These are phyloP conservation scores for Cynoglossus semilaevis DNA, from an alignment of 2,113 vertebrate genomes.

Conservation along the genomic window DNA sequence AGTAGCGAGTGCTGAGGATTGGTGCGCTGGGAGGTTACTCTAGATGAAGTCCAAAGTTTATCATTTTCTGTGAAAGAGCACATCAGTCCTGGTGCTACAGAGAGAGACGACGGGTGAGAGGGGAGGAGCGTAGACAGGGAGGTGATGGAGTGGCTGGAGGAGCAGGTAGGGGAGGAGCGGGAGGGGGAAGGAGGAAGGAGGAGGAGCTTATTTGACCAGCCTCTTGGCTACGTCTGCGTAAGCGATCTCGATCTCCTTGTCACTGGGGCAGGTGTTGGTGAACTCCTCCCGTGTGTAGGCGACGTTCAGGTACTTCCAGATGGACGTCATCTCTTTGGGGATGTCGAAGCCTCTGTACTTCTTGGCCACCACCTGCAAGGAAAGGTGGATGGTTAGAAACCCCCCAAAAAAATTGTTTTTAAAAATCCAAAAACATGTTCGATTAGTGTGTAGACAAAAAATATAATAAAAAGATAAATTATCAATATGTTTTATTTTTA, in stretches of 20 bases:
- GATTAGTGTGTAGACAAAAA: no score
- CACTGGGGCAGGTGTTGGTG: slow-evolving; percentile 97
- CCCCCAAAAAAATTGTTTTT: no score
- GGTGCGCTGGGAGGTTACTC: slow-evolving; percentile 59
- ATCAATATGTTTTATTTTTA: no score
- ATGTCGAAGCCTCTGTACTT: slow-evolving; percentile 96
- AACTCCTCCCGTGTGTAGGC: slow-evolving; percentile 94
- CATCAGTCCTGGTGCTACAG: slow-evolving; percentile 54
- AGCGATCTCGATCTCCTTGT: slow-evolving; percentile 96
- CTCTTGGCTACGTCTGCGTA: slow-evolving; percentile 96
- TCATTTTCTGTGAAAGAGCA: slow-evolving; percentile 59
- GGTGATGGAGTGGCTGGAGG: not conserved
- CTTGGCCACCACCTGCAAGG: slow-evolving; percentile 91
- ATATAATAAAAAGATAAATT: no score
- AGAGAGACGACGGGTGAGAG: slow-evolving; percentile 1
- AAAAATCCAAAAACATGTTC: no score
- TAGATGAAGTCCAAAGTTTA: slow-evolving; percentile 63
- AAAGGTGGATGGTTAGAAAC: not conserved
- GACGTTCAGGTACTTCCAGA: slow-evolving; percentile 95
- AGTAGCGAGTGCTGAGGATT: slow-evolving; percentile 1
- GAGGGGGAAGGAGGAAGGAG: not conserved
- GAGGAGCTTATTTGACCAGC: slow-evolving; percentile 85
- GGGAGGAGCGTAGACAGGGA: not conserved
- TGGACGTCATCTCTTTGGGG: slow-evolving; percentile 88
- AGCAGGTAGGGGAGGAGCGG: not conserved